Base-by-base conservation (phyloP, 2,113 vertebrate genomes). In the Strix aluco region DNA sequence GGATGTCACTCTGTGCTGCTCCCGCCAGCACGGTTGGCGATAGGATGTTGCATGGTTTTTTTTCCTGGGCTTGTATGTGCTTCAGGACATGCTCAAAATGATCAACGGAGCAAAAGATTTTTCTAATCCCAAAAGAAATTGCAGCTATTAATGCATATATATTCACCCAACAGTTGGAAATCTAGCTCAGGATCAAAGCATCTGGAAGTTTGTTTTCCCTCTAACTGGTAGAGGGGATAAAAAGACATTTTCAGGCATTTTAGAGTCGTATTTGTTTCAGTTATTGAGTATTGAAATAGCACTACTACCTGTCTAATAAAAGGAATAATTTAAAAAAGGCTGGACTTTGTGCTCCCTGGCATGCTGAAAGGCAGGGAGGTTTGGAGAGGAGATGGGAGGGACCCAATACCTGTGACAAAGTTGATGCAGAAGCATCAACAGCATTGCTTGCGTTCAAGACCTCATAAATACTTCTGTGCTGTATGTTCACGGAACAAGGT, bases 21-120 rank as follows among this genome's bases (percentile, higher is more conserved):
- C 19, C 46, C 15, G 11, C 29, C 62, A 42, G 34, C 2, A 2
- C 30, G 0, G 5, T 10, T 89, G 6, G 1, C 62, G 13, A 5
- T 0, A 8, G 36, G 27, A 42, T 14, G 22, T 5, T 8, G 42
- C 21, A 5, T 12, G 26, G 26, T 19, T 32, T 62, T 30, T 57
- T 36, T 58, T 15, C 36, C 46, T 22, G 61, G n/a, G 15, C 46
- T 51, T 91, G 21, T 54, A 22, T 58, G 23, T 36, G 30, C n/a
- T 63, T 81, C 44, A 32, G 38, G 44, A 25, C 10, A 5, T 67
- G 36, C 26, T 44, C 13, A 34, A 75, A 81, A 79, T 10, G 8
- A 79, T 75, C 69, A 66, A 18, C 4, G 15, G 62, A 75, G 61
- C 2, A 38, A 90, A 86, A 63, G 13, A 3, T 4, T 25, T 40